Base-by-base conservation (phyloP, 2,113 vertebrate species). In the Chaetodon trifascialis region DNA sequence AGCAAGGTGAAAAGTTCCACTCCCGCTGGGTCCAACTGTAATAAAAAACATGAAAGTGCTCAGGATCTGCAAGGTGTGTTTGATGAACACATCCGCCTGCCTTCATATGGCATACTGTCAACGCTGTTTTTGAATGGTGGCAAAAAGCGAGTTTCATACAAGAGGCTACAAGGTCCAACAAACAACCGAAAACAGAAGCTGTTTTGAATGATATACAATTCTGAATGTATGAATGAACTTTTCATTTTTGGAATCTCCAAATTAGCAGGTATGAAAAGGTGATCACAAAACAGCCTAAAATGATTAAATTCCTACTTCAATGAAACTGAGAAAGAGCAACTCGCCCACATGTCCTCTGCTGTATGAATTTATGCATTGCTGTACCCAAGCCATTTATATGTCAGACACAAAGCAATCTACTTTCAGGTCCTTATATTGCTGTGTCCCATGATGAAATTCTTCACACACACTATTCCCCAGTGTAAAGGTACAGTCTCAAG, bases 391-490 rank as follows among this genome's bases (percentile, higher is more conserved):
- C 3, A 60, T 55, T 64, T 54, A 46, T 38, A 44, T 59, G 14
- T 17, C 58, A 59, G 19, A 73, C 30, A 56, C 70, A 68, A 73
- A 73, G 69, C 73, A 17, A 64, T 79, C 56, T 51, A 8, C 21
- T 30, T 70, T 71, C 34, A 78, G 3, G 40, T 67, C 79, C 63
- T 73, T 63, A 71, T 23, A 21, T 38, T 54, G 68, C 69, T 17
- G 54, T 8, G 44, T 40, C 65, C 44, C 36, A 0, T 46, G 72
- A 84, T 82, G 42, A 66, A 56, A 80, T 72, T 76, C 58, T 56
- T 47, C 72, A 63, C 36, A 56, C 42, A 73, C 76, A 21, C n/a
- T 12, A 34, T 72, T 56, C 56, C 76, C 60, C 38, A 40, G n/a
- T 58, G 79, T 51, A 80, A 73, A 59, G 23, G 40, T 58, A 40